A percentile compares a stretch with the other conserved stretches of the same genome.
Conservation (phyloP, 1,140 invertebrate genomes). For the Chrysomallon squamiferum region DNA sequence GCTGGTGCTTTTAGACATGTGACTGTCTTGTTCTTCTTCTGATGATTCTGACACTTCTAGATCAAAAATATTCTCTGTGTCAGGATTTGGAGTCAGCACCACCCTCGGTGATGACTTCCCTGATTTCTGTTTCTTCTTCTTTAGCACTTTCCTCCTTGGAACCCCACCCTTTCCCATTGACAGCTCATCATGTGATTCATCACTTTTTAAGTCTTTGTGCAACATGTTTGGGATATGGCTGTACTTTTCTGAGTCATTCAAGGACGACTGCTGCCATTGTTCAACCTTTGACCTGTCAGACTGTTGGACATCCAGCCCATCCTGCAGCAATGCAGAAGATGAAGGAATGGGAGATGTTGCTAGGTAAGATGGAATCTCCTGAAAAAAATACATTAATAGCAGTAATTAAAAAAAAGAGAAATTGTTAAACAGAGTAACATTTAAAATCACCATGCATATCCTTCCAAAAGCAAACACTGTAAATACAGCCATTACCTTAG, state of each 20-base stretch:
- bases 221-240: neutral
- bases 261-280: neutral
- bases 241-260: neutral
- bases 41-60: slow-evolving; percentile 71
- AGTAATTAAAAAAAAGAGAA: too few species aligned
- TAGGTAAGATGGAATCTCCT: slow-evolving; percentile 58
- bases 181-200: slow-evolving; percentile 24
- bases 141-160: slow-evolving; percentile 33
- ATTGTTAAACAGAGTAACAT: too few species aligned
- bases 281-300: slow-evolving; percentile 13
- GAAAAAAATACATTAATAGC: too few species aligned
- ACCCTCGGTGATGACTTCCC: slow-evolving; percentile 16
- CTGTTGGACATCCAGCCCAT: slow-evolving; percentile 28
- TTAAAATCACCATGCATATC: too few species aligned
- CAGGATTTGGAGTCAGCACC: slow-evolving; percentile 19
- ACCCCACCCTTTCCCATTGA: slow-evolving; percentile 25
- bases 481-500: too few species aligned
- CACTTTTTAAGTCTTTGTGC: slow-evolving; percentile 17
- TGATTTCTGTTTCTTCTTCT: slow-evolving; percentile 31
- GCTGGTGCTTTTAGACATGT: slow-evolving; percentile 64
- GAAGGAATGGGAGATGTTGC: slow-evolving; percentile 63
- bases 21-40: slow-evolving; percentile 31
- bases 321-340: slow-evolving; percentile 43
- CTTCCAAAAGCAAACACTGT: too few species aligned
- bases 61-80: slow-evolving; percentile 58